Evolutionary conservation across 2,113 vertebrate species (phyloP), one percentile per base, ranked within the genome.

Genomic region (Cricetomys ansorgei): DNA sequence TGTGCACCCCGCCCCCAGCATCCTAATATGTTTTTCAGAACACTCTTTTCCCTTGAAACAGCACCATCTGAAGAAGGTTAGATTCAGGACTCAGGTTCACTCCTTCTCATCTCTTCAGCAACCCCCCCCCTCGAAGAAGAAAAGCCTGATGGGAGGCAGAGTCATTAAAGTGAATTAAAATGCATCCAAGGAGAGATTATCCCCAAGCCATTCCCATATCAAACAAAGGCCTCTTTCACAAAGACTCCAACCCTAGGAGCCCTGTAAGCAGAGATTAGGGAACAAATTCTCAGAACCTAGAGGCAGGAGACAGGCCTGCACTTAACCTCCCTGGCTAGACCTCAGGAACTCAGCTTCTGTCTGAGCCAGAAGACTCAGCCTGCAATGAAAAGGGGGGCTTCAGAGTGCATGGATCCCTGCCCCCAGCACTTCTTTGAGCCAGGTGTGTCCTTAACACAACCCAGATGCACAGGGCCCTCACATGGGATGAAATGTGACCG

Each of bases 151-250:
- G 97, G 97, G 98, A 98, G 98, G 97, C 97, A 98, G 97, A 97
- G 97, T 97, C 98, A 98, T 98, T 99, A 99, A 98, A 98, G 98
- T 98, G 97, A 98, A 98, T 98, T 98, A 98, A 98, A 98, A 98
- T 98, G 97, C 98, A 98, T 97, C 97, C 96, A 96, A 98, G 96
- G 97, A 97, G 97, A 98, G 98, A 98, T 98, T 98, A 98, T 97
- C 94, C 97, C 96, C 88, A 98, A 98, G 92, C 97, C 97, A 98
- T 98, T 98, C 97, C 96, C 94, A 57, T 94, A 97, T 96, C 97
- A 98, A 96, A 98, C 98, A 99, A 98, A 98, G 97, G 88, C 97
- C 95, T 96, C 98, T 98, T 98, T 99, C 98, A 97, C 97, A 96
- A 93, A 86, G 59, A 13, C 92, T 93, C 90, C 93, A 97, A 97